Base-by-base conservation (phyloP, 2,888 invertebrate species). In the Lasius platythorax region DNA sequence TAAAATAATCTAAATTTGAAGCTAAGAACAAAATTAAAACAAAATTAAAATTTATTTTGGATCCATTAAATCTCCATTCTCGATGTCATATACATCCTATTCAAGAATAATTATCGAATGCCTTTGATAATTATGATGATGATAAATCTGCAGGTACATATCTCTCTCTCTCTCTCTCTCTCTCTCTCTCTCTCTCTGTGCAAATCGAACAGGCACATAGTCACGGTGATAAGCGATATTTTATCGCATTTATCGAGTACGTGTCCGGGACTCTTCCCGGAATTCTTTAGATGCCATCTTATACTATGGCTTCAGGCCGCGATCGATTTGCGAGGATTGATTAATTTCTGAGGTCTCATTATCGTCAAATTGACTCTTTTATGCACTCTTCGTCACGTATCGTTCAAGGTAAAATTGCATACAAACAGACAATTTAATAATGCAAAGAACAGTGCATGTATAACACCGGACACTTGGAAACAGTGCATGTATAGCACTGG, bases 391-490 rank as follows among this genome's bases (percentile, higher is more conserved):
- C 46, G 56, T 23, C 61, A 56, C 63, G 43, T 53, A 30, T 61
- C 84, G 61, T 64, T 82, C 68, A 30, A 82, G 74, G 63, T 58
- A 37, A 64, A 75, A 58, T 33, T 28, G 5, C 15, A 4, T n/a
- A 43, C 50, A 46, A 63, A 56, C 33, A 61, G 73, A 82, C 64
- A 75, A 82, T 66, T 75, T 18, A 40, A 63, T 53, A 58, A 46
- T 8, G 46, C 33, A 43, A 33, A 56, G 23, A 23, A 23, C 23
- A 23, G 23, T 23, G 23, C 23, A 23, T 23, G 23, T 23, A 23
- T 23, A 23, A 23, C 23, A 23, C 23, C 23, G 28, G 68, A 74
- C 53, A 75, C 43, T 68, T 56, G 63, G 63, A 43, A 75, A 82
- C 46, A 70, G 23, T 40, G 37, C 33, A 53, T 30, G 15, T 30